Evolutionary conservation across 1,140 invertebrate species (phyloP), one percentile per base, ranked within the genome.

Genomic region (Anadara kagoshimensis): DNA sequence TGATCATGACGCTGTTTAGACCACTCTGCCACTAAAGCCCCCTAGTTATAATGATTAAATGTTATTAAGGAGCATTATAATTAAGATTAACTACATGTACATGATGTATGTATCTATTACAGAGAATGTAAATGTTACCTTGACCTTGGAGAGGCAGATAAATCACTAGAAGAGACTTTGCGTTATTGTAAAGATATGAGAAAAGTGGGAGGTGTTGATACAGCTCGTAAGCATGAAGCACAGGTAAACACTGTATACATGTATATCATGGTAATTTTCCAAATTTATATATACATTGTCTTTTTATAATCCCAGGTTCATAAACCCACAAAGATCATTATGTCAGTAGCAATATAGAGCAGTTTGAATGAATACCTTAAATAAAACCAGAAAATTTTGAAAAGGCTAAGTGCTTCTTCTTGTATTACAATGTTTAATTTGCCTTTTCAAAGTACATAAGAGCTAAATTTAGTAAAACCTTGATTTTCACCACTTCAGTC

Each of bases 121-220:
- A 70, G 68, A 63, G 47, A 62, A 62, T 58, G 58, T 20, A 24
- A 63, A n/a, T 70, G 68, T 53, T 70, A 70, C 53, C 10, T 70
- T 16, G 20, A 43, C 22, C 14, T 62, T 43, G 58, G 45, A n/a
- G 68, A 70, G 10, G 26, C 36, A 53, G 69, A 65, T n/a, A 64
- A 64, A 14, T 49, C 69, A 12, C 29, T 65, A 29, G 69, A 65
- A 16, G 44, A 51, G 16, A 22, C 58, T 14, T 47, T 56, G 16
- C 41, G 26, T 10, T 54, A 73, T 41, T 53, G 56, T 51, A 59
- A 59, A 43, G 71, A 73, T 22, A 16, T 67, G 24, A 59, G 64
- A 49, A 53, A 20, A 12, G 36, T 20, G 36, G 71, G 64, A 3
- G 63, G 71, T 10, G 51, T 36, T 11, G 11, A 45, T 12, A 59